phyloP scores from a whole-genome alignment of 2,113 vertebrate genomes.

The Edolisoma coerulescens region DNA sequence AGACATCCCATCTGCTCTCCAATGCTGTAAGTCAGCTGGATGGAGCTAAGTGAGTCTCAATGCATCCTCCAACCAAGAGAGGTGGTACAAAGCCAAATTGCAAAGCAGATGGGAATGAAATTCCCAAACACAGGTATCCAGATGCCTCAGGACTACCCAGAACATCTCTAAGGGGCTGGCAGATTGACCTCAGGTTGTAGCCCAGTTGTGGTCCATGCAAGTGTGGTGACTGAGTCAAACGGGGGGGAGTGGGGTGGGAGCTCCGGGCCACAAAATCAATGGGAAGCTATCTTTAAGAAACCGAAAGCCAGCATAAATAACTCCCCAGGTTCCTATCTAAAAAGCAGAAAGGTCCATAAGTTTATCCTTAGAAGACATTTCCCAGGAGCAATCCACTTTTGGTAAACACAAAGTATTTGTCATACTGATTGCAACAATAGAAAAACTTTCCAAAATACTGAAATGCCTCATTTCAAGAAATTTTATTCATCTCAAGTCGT shows the following conservation, averaged over 20 bases:
- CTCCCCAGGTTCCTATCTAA: neutral
- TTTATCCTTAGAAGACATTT: neutral
- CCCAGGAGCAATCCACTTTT: neutral
- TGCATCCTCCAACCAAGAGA: rapidly evolving
- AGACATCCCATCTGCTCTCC: neutral
- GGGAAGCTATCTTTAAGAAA: neutral
- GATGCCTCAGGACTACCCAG: neutral
- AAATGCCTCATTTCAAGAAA: neutral
- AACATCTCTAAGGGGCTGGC: neutral
- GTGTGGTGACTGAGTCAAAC: neutral
- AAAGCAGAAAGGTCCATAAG: neutral
- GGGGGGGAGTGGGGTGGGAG: rapidly evolving
- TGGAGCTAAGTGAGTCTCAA: neutral
- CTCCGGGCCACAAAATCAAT: neutral
- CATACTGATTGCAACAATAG: neutral
- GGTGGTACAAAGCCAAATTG: rapidly evolving
- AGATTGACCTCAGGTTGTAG: neutral
- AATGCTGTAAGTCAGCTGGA: rapidly evolving
- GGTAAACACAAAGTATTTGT: neutral
- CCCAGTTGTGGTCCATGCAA: rapidly evolving
- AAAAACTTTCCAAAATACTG: neutral
- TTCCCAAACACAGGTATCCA: neutral
- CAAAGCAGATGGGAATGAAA: neutral
- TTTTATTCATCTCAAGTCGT: neutral
- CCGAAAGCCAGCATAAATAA: rapidly evolving